Base-by-base conservation (phyloP, 2,113 vertebrate genomes). In the Podiceps cristatus region DNA sequence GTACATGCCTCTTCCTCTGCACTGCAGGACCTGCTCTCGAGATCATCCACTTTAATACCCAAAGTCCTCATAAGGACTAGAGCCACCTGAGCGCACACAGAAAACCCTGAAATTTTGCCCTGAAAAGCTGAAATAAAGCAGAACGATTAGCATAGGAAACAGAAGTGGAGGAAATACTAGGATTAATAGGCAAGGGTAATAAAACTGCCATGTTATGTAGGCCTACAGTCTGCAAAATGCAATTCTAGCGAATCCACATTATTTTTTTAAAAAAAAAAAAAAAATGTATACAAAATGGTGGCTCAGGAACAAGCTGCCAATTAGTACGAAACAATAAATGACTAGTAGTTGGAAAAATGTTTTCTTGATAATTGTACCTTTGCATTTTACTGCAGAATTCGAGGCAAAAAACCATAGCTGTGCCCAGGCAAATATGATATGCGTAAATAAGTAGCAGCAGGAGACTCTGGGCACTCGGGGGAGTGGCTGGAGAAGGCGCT, bases 1-100 rank as follows among this genome's bases (percentile, higher is more conserved):
- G 2, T 4, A 50, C 6, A 0, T 11, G 2, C 60, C 55, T 20
- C 7, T 3, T 16, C 2, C 49, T 40, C n/a, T 47, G 42, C 8
- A n/a, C 49, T 16, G 45, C 15, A 10, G 58, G 18, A 45, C 23
- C 40, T 44, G 53, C 76, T 58, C 22, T 52, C 3, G 7, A 25
- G 20, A 13, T 45, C 50, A 56, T 3, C n/a, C 18, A 10, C 42
- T 45, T 10, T 3, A n/a, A 10, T 10, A 35, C 8, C 33, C 40
- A 31, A 33, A 86, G 7, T 7, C 28, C 50, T 28, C 56, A 15
- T 1, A 1, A 49, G 37, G 47, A 17, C 52, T 22, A 20, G 9
- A 42, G 25, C 29, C 58, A 13, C 44, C n/a, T 29, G 25, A 49
- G 17, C 28, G n/a, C 0, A 16, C 8, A 56, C 0, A 28, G 40